Evolutionary conservation across 2,113 vertebrate species (phyloP).

Genomic region (Paratilapia polleni): DNA sequence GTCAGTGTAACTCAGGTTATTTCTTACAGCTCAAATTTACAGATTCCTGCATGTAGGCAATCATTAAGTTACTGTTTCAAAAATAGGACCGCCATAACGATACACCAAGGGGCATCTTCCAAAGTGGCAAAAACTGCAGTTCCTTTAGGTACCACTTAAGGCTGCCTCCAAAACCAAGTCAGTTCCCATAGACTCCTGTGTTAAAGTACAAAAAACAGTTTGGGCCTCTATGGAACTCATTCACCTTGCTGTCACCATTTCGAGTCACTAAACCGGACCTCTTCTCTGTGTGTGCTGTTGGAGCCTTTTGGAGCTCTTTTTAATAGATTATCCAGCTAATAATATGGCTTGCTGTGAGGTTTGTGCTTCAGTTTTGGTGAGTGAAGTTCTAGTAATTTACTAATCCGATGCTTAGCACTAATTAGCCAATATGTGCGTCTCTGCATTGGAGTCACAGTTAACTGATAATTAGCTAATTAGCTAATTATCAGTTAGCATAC

Average conservation of each 20-base stretch:
- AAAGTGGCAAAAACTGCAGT: neutral
- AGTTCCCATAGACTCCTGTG: neutral
- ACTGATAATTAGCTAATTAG: neutral
- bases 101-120: neutral
- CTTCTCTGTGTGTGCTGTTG: neutral
- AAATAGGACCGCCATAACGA: no score
- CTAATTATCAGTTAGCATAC: neutral
- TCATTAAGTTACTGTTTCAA: no score
- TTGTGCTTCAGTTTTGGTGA: neutral
- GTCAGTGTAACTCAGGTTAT: neutral
- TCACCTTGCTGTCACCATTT: neutral
- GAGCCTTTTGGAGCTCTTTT: neutral
- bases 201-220: neutral
- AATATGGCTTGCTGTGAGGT: neutral
- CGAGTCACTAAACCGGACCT: neutral
- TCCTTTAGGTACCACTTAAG: neutral
- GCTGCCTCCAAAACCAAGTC: neutral
- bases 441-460: neutral
- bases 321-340: neutral
- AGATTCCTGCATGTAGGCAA: no score
- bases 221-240: neutral
- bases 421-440: neutral
- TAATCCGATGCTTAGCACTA: neutral
- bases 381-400: neutral
- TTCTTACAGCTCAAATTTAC: neutral